Percentiles rank a stretch among this genome's conserved stretches.
phyloP scores from a whole-genome alignment of 2,113 vertebrate species.

The Trochalopteron elliotii region DNA sequence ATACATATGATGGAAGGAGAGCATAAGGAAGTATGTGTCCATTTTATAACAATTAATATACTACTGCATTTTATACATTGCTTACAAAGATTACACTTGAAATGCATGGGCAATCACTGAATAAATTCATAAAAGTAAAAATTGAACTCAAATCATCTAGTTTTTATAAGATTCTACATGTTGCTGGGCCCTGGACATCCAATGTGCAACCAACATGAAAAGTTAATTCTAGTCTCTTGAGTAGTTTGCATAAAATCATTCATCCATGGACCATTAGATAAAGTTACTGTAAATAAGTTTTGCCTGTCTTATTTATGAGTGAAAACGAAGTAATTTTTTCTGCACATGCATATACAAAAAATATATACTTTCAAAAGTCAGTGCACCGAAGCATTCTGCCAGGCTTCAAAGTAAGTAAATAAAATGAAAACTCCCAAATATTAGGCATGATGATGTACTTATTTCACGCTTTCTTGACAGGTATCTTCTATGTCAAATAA shows the following conservation, averaged over 20 bases:
- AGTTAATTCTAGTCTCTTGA: constrained; percentile 77
- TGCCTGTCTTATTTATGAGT: constrained; percentile 75
- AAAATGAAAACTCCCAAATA: constrained; percentile 71
- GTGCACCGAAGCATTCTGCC: constrained; percentile 69
- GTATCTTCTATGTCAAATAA: constrained; percentile 73
- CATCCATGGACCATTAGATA: constrained; percentile 80
- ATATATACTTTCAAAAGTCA: constrained; percentile 72
- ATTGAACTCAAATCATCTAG: constrained; percentile 42
- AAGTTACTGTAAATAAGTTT: constrained; percentile 77
- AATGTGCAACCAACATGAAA: constrained; percentile 79
- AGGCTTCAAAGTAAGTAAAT: constrained; percentile 67
- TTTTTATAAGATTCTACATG: constrained; percentile 67
- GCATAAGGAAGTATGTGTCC: not conserved
- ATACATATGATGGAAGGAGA: not conserved
- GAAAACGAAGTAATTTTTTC: constrained; percentile 76
- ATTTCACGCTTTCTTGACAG: constrained; percentile 73
- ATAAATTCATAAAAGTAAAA: constrained; percentile 56
- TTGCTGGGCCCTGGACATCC: constrained; percentile 67
- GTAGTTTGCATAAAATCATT: constrained; percentile 81
- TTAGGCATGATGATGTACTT: constrained; percentile 62
- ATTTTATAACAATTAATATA: constrained; percentile 54
- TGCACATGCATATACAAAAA: constrained; percentile 63
- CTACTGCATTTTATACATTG: constrained; percentile 20
- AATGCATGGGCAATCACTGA: constrained; percentile 34
- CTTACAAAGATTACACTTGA: constrained; percentile 38